A percentile compares a stretch with the other conserved stretches of the same genome.
phyloP scores from a whole-genome alignment of 1,140 invertebrate species.

The Caenorhabditis remanei region DNA sequence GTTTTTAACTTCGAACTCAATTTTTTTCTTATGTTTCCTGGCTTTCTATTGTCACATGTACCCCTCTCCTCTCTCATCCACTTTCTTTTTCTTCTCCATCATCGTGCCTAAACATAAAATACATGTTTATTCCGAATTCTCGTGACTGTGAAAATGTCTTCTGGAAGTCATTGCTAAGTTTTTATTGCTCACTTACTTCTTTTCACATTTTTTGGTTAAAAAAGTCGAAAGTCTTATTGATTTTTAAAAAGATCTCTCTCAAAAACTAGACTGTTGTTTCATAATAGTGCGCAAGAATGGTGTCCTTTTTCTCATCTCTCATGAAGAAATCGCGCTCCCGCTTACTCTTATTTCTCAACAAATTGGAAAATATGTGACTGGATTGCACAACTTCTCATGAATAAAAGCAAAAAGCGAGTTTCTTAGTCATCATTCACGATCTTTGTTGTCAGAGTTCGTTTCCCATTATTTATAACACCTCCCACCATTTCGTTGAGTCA shows the following conservation, averaged over 20 bases:
- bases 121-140: too few species aligned
- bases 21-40: background rate
- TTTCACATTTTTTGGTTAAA: too few species aligned
- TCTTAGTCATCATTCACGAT: slow-evolving; percentile 23
- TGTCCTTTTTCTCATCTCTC: background rate
- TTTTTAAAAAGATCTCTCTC: too few species aligned
- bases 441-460: slow-evolving; percentile 23
- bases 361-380: background rate
- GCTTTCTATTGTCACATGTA: background rate
- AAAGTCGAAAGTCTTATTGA: too few species aligned
- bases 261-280: too few species aligned
- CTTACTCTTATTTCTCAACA: background rate
- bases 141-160: too few species aligned
- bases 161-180: too few species aligned
- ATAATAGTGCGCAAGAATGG: too few species aligned
- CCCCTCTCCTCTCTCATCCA: background rate
- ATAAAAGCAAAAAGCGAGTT: background rate
- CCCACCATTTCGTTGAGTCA: background rate
- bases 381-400: background rate
- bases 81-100: background rate
- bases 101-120: too few species aligned
- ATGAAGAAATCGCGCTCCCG: background rate
- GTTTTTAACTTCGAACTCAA: too few species aligned
- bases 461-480: slow-evolving; percentile 2
- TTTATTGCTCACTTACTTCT: too few species aligned